Percentiles rank a stretch among this genome's conserved stretches.
Conservation (phyloP, 2,888 invertebrate species). For the Alloplasta piceator region DNA sequence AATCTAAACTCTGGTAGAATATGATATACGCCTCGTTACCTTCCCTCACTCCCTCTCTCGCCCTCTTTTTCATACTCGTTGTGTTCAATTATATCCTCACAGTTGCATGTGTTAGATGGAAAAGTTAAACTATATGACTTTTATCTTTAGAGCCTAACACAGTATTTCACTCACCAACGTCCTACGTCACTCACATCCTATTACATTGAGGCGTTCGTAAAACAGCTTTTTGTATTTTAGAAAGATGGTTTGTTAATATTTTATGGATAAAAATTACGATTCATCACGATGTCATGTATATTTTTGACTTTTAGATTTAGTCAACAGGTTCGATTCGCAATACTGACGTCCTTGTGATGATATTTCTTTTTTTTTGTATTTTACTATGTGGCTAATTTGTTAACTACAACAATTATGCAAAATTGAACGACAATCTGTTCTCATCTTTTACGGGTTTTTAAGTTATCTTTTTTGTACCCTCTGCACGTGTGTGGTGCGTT, state of each 20-base stretch:
- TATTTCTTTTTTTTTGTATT: too few relatives aligned
- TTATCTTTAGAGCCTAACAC: background rate
- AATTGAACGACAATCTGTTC: too few relatives aligned
- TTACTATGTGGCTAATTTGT: too few relatives aligned
- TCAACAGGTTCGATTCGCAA: too few relatives aligned
- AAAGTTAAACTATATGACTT: constrained; percentile 10
- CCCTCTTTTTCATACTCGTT: background rate
- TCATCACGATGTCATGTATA: constrained; percentile 6
- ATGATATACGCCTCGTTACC: constrained; percentile 1
- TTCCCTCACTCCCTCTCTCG: constrained; percentile 1
- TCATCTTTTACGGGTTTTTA: background rate
- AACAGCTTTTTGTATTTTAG: background rate
- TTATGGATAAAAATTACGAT: constrained; percentile 4
- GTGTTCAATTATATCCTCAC: constrained; percentile 18
- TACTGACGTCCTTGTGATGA: too few relatives aligned
- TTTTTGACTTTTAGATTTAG: background rate
- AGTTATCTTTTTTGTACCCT: background rate
- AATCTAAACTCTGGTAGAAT: constrained; percentile 24
- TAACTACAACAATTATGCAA: too few relatives aligned
- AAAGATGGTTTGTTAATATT: constrained; percentile 1
- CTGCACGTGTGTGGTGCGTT: constrained; percentile 15
- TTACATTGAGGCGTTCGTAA: background rate
- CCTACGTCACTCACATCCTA: too few relatives aligned
- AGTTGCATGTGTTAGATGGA: background rate
- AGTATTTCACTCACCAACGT: background rate